Conservation (phyloP, 1,140 invertebrate species). For the Homalodisca vitripennis region DNA sequence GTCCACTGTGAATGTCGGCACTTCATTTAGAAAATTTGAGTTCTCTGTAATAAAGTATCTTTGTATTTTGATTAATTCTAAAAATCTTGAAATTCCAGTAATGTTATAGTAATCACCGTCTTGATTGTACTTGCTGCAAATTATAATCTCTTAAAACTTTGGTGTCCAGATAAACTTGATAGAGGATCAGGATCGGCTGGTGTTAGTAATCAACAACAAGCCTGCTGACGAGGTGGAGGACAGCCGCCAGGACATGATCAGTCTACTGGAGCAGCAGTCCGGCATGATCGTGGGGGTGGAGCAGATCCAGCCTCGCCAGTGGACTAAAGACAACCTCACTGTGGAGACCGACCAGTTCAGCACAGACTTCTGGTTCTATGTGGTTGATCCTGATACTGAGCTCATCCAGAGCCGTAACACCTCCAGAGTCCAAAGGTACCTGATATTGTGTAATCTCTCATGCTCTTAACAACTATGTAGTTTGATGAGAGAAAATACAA, state of each 20-base stretch:
- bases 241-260: conserved; percentile 61
- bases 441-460: no score
- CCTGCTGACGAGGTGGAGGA: conserved; percentile 67
- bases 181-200: conserved; percentile 66
- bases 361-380: conserved; percentile 85
- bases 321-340: conserved; percentile 65
- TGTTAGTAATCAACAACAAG: conserved; percentile 72
- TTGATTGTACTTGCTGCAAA: no score
- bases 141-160: no score
- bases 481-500: no score
- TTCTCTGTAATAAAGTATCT: no score
- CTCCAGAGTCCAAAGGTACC: conserved; percentile 3
- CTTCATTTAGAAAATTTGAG: no score
- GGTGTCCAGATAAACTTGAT: conserved; percentile 66
- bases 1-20: no score
- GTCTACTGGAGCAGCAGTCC: conserved; percentile 70
- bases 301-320: conserved; percentile 67
- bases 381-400: conserved; percentile 76
- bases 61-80: no score
- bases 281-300: conserved; percentile 76
- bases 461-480: no score
- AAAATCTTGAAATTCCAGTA: no score
- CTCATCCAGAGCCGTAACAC: conserved; percentile 66
- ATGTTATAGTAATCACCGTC: no score
- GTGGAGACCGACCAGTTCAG: conserved; percentile 71